Evolutionary conservation across 2,888 invertebrate genomes (phyloP).

Genomic region (Drosophila siamana): DNA sequence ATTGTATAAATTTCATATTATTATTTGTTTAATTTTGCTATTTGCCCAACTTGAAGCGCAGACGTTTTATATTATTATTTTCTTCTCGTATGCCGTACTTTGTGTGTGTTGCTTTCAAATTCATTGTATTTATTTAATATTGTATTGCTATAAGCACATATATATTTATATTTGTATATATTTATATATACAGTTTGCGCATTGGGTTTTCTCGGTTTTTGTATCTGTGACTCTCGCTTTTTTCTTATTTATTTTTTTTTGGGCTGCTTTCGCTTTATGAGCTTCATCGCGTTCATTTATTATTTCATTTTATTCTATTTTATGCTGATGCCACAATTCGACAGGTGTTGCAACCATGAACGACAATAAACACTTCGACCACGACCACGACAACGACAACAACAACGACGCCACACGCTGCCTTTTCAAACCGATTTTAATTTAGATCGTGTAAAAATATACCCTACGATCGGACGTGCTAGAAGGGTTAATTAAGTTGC

Average conservation of each 20-base stretch:
- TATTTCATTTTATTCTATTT: constrained; percentile 41
- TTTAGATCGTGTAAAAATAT: constrained; percentile 12
- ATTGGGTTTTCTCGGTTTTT: constrained; percentile 33
- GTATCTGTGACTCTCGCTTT: constrained; percentile 29
- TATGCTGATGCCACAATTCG: constrained; percentile 60
- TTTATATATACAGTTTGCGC: constrained; percentile 2
- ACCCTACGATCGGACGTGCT: neutral
- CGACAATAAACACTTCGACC: constrained; percentile 15
- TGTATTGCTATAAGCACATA: constrained; percentile 25
- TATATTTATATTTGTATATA: constrained; percentile 1
- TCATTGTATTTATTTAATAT: constrained; percentile 35
- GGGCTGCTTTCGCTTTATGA: constrained; percentile 35
- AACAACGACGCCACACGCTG: neutral
- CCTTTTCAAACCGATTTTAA: constrained; percentile 1
- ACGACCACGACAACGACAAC: neutral
- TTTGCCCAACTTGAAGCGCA: constrained; percentile 58
- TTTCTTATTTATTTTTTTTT: constrained; percentile 1
- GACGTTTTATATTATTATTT: constrained; percentile 12
- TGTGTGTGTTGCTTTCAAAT: constrained; percentile 34
- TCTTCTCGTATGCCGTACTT: neutral
- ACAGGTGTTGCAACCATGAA: constrained; percentile 66
- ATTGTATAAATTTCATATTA: constrained; percentile 5
- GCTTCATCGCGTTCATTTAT: constrained; percentile 42
- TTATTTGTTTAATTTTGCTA: constrained; percentile 50
- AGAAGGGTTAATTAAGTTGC: neutral